Evolutionary conservation across 2,888 invertebrate species (phyloP), one percentile per base, ranked within the genome.

Genomic region (Sesamia inferens): DNA sequence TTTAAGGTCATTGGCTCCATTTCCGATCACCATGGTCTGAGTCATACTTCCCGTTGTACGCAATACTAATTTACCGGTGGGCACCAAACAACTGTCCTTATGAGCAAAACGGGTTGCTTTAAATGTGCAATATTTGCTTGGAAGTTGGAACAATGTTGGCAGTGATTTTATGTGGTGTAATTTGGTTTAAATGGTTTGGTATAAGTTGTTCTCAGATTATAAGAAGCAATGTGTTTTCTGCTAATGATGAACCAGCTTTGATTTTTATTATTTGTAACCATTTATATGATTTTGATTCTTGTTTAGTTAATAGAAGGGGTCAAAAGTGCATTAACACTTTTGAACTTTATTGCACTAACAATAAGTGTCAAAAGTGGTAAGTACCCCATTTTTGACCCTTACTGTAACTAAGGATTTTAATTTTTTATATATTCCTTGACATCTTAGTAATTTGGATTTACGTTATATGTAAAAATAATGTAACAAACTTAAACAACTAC

Each of bases 21-120:
- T 84, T 80, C 75, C 78, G 74, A 74, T 74, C 62, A 47, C 65
- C 67, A 47, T 63, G 51, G 74, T 74, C 59, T 67, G 82, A 86
- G 68, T 84, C 84, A 83, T 71, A 66, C 71, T 78, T 86, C 84
- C 77, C 82, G 77, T 85, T 82, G 76, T 71, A 68, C 62, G 84
- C 58, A 39, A 69, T 54, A 80, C 79, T 70, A 80, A 85, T 79
- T 81, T 82, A 84, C 82, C 71, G 73, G 76, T 83, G 76, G 59
- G 75, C 81, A 70, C 61, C 74, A 64, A 59, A 59, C 61, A 74
- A 67, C 72, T 83, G 78, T 68, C 75, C 67, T 71, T 71, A 68
- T 42, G 71, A 42, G 59, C 70, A 57, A 68, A 80, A 81, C 78
- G 76, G 61, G 69, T 75, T 72, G 16, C 39, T 61, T 44, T 71